These are phyloP conservation scores for Colaptes auratus DNA, from an alignment of 2,113 vertebrate genomes.

Conservation along the genomic window DNA sequence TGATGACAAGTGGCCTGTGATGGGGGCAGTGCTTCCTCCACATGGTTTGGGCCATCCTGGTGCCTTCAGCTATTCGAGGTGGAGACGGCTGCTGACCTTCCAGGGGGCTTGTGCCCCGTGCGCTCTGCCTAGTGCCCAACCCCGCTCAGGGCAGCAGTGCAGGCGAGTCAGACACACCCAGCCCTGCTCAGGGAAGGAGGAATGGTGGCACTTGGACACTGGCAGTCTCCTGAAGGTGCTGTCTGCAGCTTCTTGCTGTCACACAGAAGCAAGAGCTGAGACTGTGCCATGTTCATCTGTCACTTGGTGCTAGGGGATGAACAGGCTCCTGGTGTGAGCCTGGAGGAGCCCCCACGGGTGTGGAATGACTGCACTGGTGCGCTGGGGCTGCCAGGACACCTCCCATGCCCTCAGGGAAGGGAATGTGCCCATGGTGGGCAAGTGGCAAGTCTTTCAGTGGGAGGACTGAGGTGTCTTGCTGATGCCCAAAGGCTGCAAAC, in stretches of 20 bases:
- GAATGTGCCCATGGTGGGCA: not conserved
- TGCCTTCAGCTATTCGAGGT: not conserved
- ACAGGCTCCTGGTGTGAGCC: not conserved
- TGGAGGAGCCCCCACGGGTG: accelerated
- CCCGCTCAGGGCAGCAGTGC: accelerated
- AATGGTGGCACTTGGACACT: not conserved
- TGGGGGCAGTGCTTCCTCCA: accelerated
- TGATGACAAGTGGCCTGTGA: slow-evolving; percentile 68
- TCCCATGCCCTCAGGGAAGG: not conserved
- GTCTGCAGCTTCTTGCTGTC: not conserved
- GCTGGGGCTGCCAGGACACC: not conserved
- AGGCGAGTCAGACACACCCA: not conserved
- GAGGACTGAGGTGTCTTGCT: not conserved
- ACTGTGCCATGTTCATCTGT: accelerated
- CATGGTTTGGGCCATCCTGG: accelerated
- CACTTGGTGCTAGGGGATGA: not conserved
- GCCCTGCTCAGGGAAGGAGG: not conserved
- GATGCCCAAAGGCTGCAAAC: not conserved
- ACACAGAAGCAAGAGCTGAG: not conserved
- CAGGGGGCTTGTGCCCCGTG: not conserved
- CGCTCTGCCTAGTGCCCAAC: not conserved
- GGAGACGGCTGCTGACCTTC: not conserved
- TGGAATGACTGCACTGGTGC: accelerated
- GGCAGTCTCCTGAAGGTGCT: accelerated
- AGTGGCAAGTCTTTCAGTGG: not conserved